phyloP scores from a whole-genome alignment of 2,888 invertebrate genomes.

The Hirtodrosophila cameraria region DNA sequence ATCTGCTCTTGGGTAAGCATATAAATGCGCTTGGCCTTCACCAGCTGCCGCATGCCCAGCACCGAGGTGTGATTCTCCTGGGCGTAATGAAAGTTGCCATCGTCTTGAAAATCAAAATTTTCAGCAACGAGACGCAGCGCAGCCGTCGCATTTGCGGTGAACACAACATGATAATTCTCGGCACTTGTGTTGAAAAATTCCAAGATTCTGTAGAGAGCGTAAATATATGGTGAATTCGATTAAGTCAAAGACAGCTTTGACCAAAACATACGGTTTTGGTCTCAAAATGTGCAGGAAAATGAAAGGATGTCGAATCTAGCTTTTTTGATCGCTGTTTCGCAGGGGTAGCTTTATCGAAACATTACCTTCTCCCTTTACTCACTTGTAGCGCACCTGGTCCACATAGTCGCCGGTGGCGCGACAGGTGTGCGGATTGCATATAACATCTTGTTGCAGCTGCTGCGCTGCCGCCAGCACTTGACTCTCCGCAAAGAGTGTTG shows the following conservation, averaged over 20 bases:
- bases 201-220: slow-evolving; percentile 87
- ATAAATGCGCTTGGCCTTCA: slow-evolving; percentile 86
- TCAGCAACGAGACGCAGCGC: slow-evolving; percentile 93
- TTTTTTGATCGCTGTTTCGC: too few species aligned
- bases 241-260: not conserved
- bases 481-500: slow-evolving; percentile 91
- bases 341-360: too few species aligned
- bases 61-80: slow-evolving; percentile 98
- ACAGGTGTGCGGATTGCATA: slow-evolving; percentile 96
- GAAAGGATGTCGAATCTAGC: too few species aligned
- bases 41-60: slow-evolving; percentile 93
- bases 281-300: too few species aligned
- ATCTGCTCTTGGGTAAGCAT: slow-evolving; percentile 87
- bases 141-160: slow-evolving; percentile 97
- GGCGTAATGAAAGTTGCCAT: slow-evolving; percentile 90
- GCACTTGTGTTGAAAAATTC: slow-evolving; percentile 92
- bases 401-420: slow-evolving; percentile 92
- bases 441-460: slow-evolving; percentile 89
- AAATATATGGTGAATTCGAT: too few species aligned
- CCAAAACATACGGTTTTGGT: too few species aligned
- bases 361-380: too few species aligned
- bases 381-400: slow-evolving; percentile 92
- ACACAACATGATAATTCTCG: slow-evolving; percentile 93
- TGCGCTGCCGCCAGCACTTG: slow-evolving; percentile 88
- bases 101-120: slow-evolving; percentile 86